Base-by-base conservation (phyloP, 37 sponge, comb jelly and placozoan species). In the Oopsacas minuta region DNA sequence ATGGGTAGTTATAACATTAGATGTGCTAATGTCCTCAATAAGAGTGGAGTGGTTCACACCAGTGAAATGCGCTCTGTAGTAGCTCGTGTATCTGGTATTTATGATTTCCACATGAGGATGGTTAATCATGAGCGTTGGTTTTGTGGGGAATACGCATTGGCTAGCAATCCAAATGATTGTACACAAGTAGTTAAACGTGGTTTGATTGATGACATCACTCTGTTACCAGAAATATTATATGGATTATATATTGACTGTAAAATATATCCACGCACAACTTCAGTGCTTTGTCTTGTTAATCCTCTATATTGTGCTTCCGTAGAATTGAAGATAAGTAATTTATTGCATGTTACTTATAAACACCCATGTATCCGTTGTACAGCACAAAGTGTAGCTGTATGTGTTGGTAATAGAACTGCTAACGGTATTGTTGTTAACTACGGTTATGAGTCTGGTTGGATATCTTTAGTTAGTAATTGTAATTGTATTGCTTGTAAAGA, bases 31-130 rank as follows among this genome's bases (percentile, higher is more conserved):
- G 15, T 42, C 15, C 49, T 42, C 8, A 42, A 42, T 15, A 42
- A 8, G 12, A 42, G 49, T 42, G 8, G 12, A 42, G 12, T 17
- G 15, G 12, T 42, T 15, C 12, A 17, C 15, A 42, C 49, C 8
- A 42, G 49, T 42, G 49, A 42, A 42, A 42, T 42, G 8, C 49
- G 49, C 49, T 42, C 49, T 42, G 49, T 42, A 17, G 49, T 42
- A 15, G 49, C 49, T 42, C 49, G 49, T 42, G 87, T 83, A 32
- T 53, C 83, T 35, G 87, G 87, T 52, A 38, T 87, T 0, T 87
- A 37, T 87, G 87, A 87, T 36, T 37, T 87, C 0, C 87, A 87
- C 30, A 52, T 83, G 83, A 49, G 87, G n/a, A 37, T 69, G 38
- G 0, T 5, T 22, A 37, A 37, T 28, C 83, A 83, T 36, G 83